phyloP scores from a whole-genome alignment of 2,888 invertebrate genomes.

The Diplazon laetatorius region DNA sequence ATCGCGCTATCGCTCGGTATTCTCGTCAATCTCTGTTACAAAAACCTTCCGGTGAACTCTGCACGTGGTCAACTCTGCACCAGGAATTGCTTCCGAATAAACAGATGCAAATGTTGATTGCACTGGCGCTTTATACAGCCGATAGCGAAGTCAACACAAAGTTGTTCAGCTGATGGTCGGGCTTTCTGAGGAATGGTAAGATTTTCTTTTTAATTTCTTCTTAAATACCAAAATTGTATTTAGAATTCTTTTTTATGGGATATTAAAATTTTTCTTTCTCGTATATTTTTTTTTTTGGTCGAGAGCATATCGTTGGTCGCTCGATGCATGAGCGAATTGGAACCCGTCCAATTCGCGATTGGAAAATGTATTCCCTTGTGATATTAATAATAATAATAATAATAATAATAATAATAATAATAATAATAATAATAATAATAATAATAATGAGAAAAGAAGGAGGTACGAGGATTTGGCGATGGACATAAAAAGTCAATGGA shows the following conservation, averaged over 20 bases:
- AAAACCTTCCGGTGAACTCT: conserved; percentile 89
- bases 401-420: too few relatives aligned
- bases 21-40: conserved; percentile 92
- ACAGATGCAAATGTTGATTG: conserved; percentile 83
- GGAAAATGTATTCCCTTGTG: too few relatives aligned
- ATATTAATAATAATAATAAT: too few relatives aligned
- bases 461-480: too few relatives aligned
- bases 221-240: too few relatives aligned
- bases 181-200: conserved; percentile 81
- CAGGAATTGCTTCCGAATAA: conserved; percentile 80
- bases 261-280: too few relatives aligned
- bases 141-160: conserved; percentile 81
- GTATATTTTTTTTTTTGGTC: conserved; percentile 7
- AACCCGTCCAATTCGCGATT: conserved; percentile 57
- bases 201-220: too few relatives aligned
- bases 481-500: too few relatives aligned
- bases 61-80: conserved; percentile 82
- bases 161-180: conserved; percentile 80
- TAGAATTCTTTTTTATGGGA: neutral
- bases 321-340: conserved; percentile 76
- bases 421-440: too few relatives aligned
- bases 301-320: conserved; percentile 73
- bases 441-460: too few relatives aligned
- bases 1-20: too few relatives aligned
- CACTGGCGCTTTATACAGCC: conserved; percentile 83